These are phyloP conservation scores for Volucella bombylans DNA, from an alignment of 2,888 invertebrate species.

Conservation along the genomic window DNA sequence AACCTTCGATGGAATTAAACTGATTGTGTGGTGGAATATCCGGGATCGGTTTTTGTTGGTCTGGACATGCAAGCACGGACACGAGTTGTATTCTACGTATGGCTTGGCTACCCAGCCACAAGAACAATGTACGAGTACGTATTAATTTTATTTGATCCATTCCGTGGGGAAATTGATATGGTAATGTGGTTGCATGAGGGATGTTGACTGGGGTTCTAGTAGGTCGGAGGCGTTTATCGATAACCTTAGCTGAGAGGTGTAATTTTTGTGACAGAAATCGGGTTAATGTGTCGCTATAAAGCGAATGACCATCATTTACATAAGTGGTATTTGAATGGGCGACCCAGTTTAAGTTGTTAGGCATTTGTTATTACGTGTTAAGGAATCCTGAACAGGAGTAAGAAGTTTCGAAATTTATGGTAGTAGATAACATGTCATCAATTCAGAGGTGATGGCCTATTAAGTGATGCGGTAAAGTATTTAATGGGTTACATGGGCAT, in stretches of 20 bases:
- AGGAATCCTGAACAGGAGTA: too few relatives aligned
- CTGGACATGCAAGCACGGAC: constrained; percentile 15
- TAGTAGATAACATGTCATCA: too few relatives aligned
- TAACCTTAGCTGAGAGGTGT: constrained; percentile 14
- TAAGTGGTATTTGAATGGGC: constrained; percentile 28
- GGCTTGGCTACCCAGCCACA: not conserved
- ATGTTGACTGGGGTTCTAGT: not conserved
- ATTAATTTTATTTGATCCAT: constrained; percentile 28
- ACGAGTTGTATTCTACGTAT: not conserved
- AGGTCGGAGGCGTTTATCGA: not conserved
- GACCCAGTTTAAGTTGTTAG: not conserved
- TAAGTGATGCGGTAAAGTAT: too few relatives aligned
- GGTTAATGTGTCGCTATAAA: constrained; percentile 24
- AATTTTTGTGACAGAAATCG: not conserved
- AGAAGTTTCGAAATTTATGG: too few relatives aligned
- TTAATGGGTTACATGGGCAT: too few relatives aligned
- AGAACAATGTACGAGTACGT: not conserved
- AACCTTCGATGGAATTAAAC: not conserved
- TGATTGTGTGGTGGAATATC: constrained; percentile 14
- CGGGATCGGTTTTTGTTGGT: not conserved
- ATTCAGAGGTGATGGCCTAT: too few relatives aligned
- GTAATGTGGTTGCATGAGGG: constrained; percentile 14
- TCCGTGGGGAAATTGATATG: constrained; percentile 27
- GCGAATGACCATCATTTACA: constrained; percentile 8
- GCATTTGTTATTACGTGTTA: too few relatives aligned